These are phyloP conservation scores for Phacellophora camtschatica DNA, from an alignment of 30 jellyfish, hydroid and myxozoan genomes.

Conservation along the genomic window DNA sequence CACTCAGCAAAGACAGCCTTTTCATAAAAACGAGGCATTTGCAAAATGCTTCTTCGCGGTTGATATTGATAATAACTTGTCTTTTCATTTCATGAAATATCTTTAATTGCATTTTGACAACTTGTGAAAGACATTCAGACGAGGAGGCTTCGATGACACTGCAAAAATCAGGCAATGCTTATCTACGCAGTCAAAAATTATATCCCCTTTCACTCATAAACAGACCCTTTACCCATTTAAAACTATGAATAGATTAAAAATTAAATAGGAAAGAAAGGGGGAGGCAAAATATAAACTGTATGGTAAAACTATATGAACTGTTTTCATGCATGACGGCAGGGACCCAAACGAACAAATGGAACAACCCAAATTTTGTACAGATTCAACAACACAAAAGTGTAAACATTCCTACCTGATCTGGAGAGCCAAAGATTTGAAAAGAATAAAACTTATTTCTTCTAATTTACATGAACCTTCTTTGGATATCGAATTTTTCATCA, in stretches of 20 bases:
- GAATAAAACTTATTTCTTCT: neutral
- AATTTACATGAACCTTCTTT: too few species aligned
- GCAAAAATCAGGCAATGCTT: neutral
- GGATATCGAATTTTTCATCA: neutral
- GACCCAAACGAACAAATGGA: too few species aligned
- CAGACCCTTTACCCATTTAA: too few species aligned
- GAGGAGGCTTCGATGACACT: conserved; percentile 25
- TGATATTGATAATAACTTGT: neutral
- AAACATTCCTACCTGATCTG: conserved; percentile 62
- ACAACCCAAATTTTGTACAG: too few species aligned
- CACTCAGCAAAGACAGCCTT: conserved; percentile 24
- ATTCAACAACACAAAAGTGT: too few species aligned
- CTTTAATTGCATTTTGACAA: conserved; percentile 7
- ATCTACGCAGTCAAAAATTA: neutral
- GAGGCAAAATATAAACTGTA: too few species aligned
- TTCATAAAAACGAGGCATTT: conserved; percentile 33
- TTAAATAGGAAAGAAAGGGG: too few species aligned
- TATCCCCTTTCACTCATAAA: too few species aligned
- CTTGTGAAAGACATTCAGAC: conserved; percentile 8
- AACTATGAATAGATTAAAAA: too few species aligned
- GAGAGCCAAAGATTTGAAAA: conserved; percentile 19
- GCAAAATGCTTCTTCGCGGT: conserved; percentile 20
- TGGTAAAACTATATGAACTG: too few species aligned
- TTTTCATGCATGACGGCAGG: too few species aligned
- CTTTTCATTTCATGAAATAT: neutral